Evolutionary conservation across 2,888 invertebrate species (phyloP), one percentile per base, ranked within the genome.

Genomic region (Andrena chrysosceles): DNA sequence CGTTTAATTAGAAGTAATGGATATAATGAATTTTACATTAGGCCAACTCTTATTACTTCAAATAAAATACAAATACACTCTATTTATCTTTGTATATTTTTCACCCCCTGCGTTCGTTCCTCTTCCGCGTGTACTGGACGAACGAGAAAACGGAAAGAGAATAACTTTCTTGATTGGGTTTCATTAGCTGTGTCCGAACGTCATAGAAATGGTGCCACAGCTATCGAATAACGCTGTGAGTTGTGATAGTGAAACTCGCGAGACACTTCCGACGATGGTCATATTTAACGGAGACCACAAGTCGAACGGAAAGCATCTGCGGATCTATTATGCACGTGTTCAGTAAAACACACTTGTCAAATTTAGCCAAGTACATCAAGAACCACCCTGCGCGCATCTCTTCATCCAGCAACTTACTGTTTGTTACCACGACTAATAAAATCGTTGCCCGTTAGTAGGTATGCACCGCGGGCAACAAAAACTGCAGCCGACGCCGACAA

Each of bases 1-100:
- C 76, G 75, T 85, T 86, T 85, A 84, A 89, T 89, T 81, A 87
- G 74, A 77, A 74, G 48, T 83, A 87, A 89, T 87, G 87, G 78
- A 77, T 63, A 66, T 86, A 83, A 87, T 86, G 85, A 87, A 88
- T 88, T 85, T 81, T 83, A 86, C 80, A 84, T 89, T 88, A 86
- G 81, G 80, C 69, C 70, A 79, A 70, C 60, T 82, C 87, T 88
- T 86, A 83, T 89, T 77, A 84, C 86, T 81, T 78, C 71, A 64
- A 81, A 86, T 88, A 78, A 86, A 85, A 85, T 84, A 82, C 59
- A 74, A 68, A 78, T 31, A 54, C 66, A 4, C 68, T 35, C 49
- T 81, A 59, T 69, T 66, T 75, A 64, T 64, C 33, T n/a, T 54
- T 56, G 64, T 64, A 26, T 64, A 63, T 62, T 26, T 35, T 48